Conservation (phyloP, 2,888 invertebrate species). For the Erpobdella octoculata region DNA sequence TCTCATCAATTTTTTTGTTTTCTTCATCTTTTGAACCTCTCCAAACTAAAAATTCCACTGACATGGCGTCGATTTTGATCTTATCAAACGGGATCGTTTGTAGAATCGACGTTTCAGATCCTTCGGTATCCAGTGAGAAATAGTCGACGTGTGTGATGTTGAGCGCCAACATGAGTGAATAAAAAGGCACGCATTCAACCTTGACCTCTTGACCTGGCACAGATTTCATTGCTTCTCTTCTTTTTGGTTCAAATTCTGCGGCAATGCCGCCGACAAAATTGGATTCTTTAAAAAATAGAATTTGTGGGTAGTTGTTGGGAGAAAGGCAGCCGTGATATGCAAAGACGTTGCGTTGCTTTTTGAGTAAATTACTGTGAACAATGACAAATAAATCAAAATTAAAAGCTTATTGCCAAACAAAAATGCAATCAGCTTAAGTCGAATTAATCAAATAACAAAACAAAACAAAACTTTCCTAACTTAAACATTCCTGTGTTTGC, state of each 20-base stretch:
- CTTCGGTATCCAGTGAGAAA: slow-evolving; percentile 29
- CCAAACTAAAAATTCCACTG: slow-evolving; percentile 15
- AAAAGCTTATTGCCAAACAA: no score
- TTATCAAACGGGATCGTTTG: slow-evolving; percentile 22
- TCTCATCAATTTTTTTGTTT: not conserved
- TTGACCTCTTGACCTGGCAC: not conserved
- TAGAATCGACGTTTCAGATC: slow-evolving; percentile 26
- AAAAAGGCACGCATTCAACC: slow-evolving; percentile 26
- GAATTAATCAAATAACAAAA: no score
- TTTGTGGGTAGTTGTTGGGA: not conserved
- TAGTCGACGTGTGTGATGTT: slow-evolving; percentile 25
- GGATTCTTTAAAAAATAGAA: not conserved
- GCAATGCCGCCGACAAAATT: not conserved
- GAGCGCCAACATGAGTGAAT: slow-evolving; percentile 16
- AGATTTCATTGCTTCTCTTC: not conserved
- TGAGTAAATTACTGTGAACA: no score
- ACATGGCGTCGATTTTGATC: slow-evolving; percentile 25
- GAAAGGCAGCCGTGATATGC: slow-evolving; percentile 9
- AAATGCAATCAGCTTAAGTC: no score
- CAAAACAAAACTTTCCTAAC: no score
- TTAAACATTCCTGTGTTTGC: slow-evolving; percentile 11
- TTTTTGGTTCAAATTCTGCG: not conserved
- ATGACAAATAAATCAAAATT: no score
- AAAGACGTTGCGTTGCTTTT: not conserved
- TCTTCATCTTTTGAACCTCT: not conserved